A percentile compares a stretch with the other conserved stretches of the same genome.
These are phyloP conservation scores for Xestia sexstrigata DNA, from an alignment of 2,888 invertebrate species.

Conservation along the genomic window DNA sequence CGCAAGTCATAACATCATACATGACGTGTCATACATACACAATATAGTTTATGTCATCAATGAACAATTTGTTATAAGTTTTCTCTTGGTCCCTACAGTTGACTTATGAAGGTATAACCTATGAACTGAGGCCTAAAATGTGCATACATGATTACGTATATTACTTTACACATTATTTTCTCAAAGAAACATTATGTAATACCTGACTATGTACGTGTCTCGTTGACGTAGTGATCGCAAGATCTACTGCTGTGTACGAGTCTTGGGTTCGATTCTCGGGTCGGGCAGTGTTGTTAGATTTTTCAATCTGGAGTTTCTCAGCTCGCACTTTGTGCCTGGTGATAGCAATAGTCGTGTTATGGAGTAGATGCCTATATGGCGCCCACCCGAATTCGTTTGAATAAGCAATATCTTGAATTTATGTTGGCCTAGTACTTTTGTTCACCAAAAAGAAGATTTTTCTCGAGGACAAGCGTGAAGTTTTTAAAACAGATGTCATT, in stretches of 20 bases:
- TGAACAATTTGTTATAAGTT: slow-evolving; percentile 38
- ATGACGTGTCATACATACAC: slow-evolving; percentile 11
- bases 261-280: background rate
- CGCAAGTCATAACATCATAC: slow-evolving; percentile 22
- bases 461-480: too few species aligned
- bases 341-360: background rate
- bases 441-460: too few species aligned
- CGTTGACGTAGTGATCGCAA: background rate
- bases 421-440: too few species aligned
- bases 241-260: background rate
- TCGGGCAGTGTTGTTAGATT: background rate
- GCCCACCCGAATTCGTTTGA: too few species aligned
- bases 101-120: slow-evolving; percentile 48
- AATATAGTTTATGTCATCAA: slow-evolving; percentile 27
- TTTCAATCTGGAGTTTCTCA: background rate
- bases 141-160: slow-evolving; percentile 21
- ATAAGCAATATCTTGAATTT: too few species aligned
- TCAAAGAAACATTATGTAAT: slow-evolving; percentile 27
- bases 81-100: slow-evolving; percentile 37
- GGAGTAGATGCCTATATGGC: too few species aligned
- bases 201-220: background rate
- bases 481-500: too few species aligned
- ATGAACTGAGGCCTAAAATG: slow-evolving; percentile 32
- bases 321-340: background rate
- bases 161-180: slow-evolving; percentile 35